Conservation (phyloP, 2,797 vertebrate genomes). For the Sitta carolinensis region DNA sequence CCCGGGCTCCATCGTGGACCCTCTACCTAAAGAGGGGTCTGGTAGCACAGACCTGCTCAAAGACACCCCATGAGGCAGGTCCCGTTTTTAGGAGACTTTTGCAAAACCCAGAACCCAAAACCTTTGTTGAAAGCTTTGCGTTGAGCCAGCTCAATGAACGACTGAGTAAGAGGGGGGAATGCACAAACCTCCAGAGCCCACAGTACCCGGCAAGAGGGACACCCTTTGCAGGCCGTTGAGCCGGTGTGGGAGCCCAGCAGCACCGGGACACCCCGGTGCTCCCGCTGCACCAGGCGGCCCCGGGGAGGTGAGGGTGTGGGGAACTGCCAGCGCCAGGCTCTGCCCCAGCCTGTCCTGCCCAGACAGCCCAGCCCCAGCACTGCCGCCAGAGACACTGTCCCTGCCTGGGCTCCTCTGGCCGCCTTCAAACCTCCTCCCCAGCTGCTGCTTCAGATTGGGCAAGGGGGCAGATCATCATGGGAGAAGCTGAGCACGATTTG, state of each 20-base stretch:
- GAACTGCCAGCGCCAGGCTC: background rate
- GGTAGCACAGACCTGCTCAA: background rate
- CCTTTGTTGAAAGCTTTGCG: background rate
- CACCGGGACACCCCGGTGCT: rapidly evolving
- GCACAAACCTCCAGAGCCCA: background rate
- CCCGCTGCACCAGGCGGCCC: background rate
- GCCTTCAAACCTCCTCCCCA: background rate
- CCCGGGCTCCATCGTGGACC: rapidly evolving
- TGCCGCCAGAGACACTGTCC: background rate
- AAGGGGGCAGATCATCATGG: rapidly evolving
- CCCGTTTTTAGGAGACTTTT: background rate
- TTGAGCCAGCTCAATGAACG: background rate
- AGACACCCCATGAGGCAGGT: background rate
- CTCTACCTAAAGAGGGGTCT: background rate
- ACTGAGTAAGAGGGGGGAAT: background rate
- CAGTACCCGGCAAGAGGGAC: background rate
- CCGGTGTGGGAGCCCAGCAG: rapidly evolving
- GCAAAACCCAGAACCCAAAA: background rate
- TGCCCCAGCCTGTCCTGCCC: slow-evolving; percentile 25
- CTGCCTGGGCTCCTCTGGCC: background rate
- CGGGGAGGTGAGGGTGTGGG: background rate
- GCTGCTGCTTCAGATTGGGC: rapidly evolving
- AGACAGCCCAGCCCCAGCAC: background rate
- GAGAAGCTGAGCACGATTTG: background rate
- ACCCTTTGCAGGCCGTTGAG: rapidly evolving